phyloP scores from a whole-genome alignment of 2,113 vertebrate species.

The Myotis brandtii region DNA sequence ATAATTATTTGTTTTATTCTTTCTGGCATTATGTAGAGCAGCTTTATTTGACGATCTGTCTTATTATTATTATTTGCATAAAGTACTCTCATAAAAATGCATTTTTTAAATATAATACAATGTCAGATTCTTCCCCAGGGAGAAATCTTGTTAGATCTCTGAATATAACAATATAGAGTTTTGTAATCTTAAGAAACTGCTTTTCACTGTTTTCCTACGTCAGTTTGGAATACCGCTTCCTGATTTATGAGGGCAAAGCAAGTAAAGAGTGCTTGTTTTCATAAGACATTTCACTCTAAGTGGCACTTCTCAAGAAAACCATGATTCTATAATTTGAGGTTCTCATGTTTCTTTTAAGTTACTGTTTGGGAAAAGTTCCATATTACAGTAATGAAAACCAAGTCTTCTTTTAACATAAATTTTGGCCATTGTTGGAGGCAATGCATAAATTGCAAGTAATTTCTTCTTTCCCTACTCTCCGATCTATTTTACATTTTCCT shows the following conservation, averaged over 20 bases:
- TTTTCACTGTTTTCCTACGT: conserved; percentile 55
- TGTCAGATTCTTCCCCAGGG: neutral
- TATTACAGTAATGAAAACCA: conserved; percentile 36
- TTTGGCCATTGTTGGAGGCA: neutral
- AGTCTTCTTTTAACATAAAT: conserved; percentile 29
- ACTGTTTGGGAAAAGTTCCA: conserved; percentile 45
- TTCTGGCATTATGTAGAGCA: neutral
- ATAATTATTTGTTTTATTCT: neutral
- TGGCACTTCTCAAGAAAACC: conserved; percentile 66
- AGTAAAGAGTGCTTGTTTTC: conserved; percentile 53
- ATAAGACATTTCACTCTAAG: conserved; percentile 54
- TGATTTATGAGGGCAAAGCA: conserved; percentile 12
- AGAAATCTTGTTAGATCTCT: conserved; percentile 9
- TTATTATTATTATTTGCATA: conserved; percentile 18
- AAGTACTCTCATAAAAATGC: conserved; percentile 16
- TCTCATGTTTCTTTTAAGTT: conserved; percentile 73
- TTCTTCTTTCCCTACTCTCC: neutral
- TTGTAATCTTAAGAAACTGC: neutral
- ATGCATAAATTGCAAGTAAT: neutral
- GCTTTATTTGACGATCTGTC: neutral
- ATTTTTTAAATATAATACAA: neutral
- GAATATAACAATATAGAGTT: neutral
- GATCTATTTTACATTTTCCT: neutral
- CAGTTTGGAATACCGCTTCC: conserved; percentile 52
- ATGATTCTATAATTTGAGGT: conserved; percentile 57